Conservation (phyloP, 2,888 invertebrate genomes). For the Calameuta idolon region DNA sequence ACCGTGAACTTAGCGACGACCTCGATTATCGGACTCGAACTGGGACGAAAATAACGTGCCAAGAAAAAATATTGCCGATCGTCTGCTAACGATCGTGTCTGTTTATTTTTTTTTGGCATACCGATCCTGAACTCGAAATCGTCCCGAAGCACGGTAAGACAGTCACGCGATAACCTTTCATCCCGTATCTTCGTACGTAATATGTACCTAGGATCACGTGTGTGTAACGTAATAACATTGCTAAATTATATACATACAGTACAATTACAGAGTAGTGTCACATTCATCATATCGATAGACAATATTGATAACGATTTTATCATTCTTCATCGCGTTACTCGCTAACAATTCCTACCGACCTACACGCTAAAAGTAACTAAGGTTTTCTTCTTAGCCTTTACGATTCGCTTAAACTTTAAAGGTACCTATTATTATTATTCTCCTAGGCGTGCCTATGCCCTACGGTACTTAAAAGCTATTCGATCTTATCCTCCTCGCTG, state of each 20-base stretch:
- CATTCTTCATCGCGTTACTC: conserved; percentile 23
- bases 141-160: no score
- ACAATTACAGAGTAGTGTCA: conserved; percentile 38
- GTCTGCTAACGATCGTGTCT: no score
- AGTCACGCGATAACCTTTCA: no score
- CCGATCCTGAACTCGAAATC: no score
- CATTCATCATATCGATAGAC: conserved; percentile 47
- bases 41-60: no score
- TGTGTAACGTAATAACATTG: conserved; percentile 34
- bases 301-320: conserved; percentile 21
- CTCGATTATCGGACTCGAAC: no score
- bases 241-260: conserved; percentile 39
- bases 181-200: not conserved
- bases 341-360: conserved; percentile 49
- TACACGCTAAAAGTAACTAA: conserved; percentile 26
- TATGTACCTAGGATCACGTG: conserved; percentile 24
- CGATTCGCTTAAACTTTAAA: conserved; percentile 23
- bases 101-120: no score
- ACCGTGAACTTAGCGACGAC: no score
- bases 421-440: conserved; percentile 25
- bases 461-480: conserved; percentile 23
- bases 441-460: conserved; percentile 32
- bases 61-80: no score
- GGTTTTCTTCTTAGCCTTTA: conserved; percentile 11
- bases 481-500: conserved; percentile 16